Percentiles rank a stretch among this genome's conserved stretches.
phyloP scores from a whole-genome alignment of 1,140 invertebrate genomes.

The Chelonus insularis region DNA sequence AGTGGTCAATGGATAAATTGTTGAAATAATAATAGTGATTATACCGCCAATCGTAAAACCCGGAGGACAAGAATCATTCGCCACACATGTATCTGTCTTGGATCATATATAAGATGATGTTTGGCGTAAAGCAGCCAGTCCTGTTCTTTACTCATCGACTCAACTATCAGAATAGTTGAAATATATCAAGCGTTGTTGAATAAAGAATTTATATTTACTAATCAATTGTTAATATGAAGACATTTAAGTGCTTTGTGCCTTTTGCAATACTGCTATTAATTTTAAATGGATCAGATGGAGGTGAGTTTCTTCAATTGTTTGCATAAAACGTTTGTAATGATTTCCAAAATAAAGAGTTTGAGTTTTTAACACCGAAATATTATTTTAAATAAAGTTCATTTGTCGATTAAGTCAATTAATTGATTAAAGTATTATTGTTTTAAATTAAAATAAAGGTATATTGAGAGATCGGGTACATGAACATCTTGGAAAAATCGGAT shows the following conservation, averaged over 20 bases:
- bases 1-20: background rate
- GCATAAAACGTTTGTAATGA: too few relatives aligned
- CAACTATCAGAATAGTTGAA: constrained; percentile 37
- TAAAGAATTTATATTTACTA: background rate
- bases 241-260: constrained; percentile 42
- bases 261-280: constrained; percentile 38
- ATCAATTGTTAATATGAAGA: constrained; percentile 24
- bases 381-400: too few relatives aligned
- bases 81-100: constrained; percentile 28
- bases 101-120: constrained; percentile 48
- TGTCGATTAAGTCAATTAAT: background rate
- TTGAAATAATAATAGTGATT: constrained; percentile 12
- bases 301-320: constrained; percentile 32
- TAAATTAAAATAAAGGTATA: constrained; percentile 12
- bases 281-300: constrained; percentile 31
- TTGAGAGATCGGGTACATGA: constrained; percentile 14
- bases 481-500: background rate
- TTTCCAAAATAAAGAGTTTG: too few relatives aligned
- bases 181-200: background rate
- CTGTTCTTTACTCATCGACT: too few relatives aligned
- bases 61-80: constrained; percentile 35
- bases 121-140: constrained; percentile 30
- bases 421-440: background rate
- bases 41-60: background rate
- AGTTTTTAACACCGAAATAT: too few relatives aligned